These are phyloP conservation scores for Petroica traversi DNA, from an alignment of 2,113 vertebrate species.

Conservation along the genomic window DNA sequence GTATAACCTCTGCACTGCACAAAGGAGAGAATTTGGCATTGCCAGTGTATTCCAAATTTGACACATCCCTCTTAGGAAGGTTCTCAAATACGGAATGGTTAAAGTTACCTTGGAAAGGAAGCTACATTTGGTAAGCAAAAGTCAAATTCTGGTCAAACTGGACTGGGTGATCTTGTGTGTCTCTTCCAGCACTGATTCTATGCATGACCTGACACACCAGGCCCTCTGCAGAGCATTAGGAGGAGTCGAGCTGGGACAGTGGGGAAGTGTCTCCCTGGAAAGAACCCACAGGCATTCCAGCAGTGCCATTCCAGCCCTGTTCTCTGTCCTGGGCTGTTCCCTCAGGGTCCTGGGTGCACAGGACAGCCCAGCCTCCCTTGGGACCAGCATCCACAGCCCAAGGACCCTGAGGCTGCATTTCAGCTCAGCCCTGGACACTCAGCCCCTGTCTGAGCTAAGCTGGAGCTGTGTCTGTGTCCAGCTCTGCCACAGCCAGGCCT, in stretches of 20 bases:
- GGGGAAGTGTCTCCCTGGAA: rapidly evolving
- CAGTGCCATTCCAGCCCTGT: not conserved
- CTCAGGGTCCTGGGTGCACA: not conserved
- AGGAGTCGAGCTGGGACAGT: no score
- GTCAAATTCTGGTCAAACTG: not conserved
- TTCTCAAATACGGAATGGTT: not conserved
- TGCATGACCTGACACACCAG: not conserved
- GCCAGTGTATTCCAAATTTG: not conserved
- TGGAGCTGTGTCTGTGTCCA: not conserved
- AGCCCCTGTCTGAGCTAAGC: not conserved
- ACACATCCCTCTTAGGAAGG: not conserved
- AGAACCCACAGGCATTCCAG: no score
- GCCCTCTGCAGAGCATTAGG: not conserved
- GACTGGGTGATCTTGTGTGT: not conserved
- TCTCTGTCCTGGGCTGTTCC: not conserved
- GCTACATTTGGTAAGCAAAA: not conserved
- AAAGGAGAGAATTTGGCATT: not conserved
- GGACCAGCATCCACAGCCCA: not conserved
- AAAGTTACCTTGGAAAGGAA: not conserved
- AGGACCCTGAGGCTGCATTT: not conserved
- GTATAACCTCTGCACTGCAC: not conserved
- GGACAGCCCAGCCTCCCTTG: not conserved
- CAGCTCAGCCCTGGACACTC: not conserved
- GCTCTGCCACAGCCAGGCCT: not conserved
- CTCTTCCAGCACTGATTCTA: not conserved